phyloP scores from a whole-genome alignment of 2,113 vertebrate genomes.

The Echinops telfairi region DNA sequence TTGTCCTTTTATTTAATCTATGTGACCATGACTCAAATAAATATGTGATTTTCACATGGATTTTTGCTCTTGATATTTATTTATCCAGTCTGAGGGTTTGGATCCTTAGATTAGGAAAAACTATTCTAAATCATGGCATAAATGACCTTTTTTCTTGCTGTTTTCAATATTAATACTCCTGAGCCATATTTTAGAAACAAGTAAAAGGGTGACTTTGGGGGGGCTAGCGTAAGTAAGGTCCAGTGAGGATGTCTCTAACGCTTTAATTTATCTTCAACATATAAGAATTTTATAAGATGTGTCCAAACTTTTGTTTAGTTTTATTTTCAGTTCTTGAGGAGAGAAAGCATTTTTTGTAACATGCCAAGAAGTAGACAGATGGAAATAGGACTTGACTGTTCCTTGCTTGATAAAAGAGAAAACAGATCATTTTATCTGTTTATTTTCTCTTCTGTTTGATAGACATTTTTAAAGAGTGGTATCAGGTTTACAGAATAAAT shows the following conservation, averaged over 20 bases:
- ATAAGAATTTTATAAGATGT: background rate
- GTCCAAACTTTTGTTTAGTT: background rate
- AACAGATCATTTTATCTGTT: background rate
- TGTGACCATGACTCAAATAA: background rate
- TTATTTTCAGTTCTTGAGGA: background rate
- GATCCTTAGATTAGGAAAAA: constrained; percentile 28
- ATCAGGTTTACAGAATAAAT: background rate
- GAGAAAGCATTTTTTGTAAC: background rate
- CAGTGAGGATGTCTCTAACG: background rate
- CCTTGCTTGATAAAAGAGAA: background rate
- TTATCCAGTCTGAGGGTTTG: background rate
- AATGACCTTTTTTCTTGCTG: background rate
- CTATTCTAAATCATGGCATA: background rate
- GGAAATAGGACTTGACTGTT: background rate
- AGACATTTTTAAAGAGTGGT: background rate
- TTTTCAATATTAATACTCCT: background rate
- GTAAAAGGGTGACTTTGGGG: background rate
- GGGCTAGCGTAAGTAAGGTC: background rate
- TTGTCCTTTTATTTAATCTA: constrained; percentile 38
- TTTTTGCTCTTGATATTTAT: constrained; percentile 50
- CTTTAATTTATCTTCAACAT: background rate
- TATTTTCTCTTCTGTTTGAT: background rate
- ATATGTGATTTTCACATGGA: background rate
- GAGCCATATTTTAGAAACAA: background rate
- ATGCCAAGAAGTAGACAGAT: background rate